These are phyloP conservation scores for Neomicropteryx cornuta DNA, from an alignment of 1,140 invertebrate species.

Conservation along the genomic window DNA sequence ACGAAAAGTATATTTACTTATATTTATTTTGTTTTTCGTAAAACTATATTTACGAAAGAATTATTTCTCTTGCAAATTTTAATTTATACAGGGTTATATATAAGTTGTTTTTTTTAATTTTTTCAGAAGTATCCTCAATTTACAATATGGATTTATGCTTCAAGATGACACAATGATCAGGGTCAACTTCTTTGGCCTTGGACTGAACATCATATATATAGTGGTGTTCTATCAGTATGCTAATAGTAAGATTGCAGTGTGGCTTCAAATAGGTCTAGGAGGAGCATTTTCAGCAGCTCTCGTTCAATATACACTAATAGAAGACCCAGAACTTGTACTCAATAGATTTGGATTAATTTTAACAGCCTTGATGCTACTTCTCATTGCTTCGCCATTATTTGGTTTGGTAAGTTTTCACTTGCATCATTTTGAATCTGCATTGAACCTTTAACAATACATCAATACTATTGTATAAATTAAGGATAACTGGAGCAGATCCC, in stretches of 20 bases:
- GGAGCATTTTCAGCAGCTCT: conserved; percentile 42
- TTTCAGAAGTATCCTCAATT: conserved; percentile 54
- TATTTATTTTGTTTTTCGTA: background rate
- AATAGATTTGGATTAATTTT: conserved; percentile 57
- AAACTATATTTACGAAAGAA: background rate
- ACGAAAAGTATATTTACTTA: background rate
- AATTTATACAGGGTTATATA: too few relatives aligned
- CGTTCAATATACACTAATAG: conserved; percentile 50
- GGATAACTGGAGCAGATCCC: background rate
- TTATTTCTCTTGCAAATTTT: background rate
- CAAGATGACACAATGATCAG: conserved; percentile 59
- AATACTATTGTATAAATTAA: background rate
- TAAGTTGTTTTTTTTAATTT: too few relatives aligned
- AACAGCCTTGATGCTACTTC: conserved; percentile 51
- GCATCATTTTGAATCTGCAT: background rate
- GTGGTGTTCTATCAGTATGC: conserved; percentile 54
- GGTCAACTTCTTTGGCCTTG: conserved; percentile 59
- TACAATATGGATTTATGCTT: conserved; percentile 58
- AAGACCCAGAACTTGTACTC: conserved; percentile 50
- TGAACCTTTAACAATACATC: conserved; percentile 2
- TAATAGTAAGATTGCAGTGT: conserved; percentile 41
- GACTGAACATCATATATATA: conserved; percentile 53
- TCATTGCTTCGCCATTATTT: conserved; percentile 60
- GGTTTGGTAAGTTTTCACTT: conserved; percentile 46
- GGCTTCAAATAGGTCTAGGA: conserved; percentile 40